phyloP scores from a whole-genome alignment of 2,113 vertebrate species.

The Eulemur macaco region DNA sequence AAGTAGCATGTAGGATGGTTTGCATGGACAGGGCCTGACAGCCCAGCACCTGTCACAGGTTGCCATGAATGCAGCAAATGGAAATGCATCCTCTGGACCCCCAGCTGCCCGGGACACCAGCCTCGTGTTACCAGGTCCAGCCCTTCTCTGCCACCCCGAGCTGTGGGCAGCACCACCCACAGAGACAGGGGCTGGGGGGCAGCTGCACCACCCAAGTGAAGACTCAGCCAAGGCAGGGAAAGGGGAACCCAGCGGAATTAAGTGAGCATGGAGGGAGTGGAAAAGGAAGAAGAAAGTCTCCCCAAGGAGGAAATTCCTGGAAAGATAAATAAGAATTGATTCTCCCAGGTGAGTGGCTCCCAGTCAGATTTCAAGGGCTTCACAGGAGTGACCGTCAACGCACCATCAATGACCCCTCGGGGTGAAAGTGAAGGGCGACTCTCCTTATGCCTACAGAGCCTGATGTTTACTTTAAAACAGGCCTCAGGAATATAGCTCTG shows the following conservation, averaged over 20 bases:
- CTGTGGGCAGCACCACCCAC: rapidly evolving
- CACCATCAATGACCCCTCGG: rapidly evolving
- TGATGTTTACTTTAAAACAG: neutral
- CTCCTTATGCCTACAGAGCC: rapidly evolving
- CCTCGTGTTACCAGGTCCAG: neutral
- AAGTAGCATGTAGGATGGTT: neutral
- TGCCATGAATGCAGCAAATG: neutral
- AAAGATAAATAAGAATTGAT: neutral
- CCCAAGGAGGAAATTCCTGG: neutral
- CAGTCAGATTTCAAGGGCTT: neutral
- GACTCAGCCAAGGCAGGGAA: neutral
- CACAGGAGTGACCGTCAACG: too few relatives aligned
- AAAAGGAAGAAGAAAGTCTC: neutral
- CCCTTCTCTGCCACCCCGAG: neutral
- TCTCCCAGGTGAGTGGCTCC: rapidly evolving
- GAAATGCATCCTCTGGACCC: rapidly evolving
- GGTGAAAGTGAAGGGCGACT: neutral
- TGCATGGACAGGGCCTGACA: too few relatives aligned
- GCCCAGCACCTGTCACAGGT: neutral
- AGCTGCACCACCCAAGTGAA: neutral
- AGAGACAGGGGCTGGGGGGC: rapidly evolving
- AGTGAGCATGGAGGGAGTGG: neutral
- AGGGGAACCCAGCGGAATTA: neutral
- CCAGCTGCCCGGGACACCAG: rapidly evolving
- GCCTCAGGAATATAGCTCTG: neutral